Evolutionary conservation across 2,113 vertebrate genomes (phyloP), one percentile per base, ranked within the genome.

Genomic region (Callopanchax toddi): DNA sequence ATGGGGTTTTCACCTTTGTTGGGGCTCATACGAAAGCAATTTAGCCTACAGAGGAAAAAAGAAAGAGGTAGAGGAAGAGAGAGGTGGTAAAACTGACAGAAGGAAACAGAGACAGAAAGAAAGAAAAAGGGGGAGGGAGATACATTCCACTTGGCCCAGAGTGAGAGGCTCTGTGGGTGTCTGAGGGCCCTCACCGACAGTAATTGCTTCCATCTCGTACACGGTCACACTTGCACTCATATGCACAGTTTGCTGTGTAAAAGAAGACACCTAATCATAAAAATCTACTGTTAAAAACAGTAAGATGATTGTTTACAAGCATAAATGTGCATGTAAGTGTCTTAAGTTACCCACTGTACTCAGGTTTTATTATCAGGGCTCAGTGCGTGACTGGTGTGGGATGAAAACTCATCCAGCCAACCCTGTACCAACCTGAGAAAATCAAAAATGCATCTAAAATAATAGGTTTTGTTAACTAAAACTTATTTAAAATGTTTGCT

Each of bases 171-270:
- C 78, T 65, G 91, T 94, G 92, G 93, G 94, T 93, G 93, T 94
- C 94, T 93, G 92, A 92, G 91, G 89, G 87, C 85, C 90, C 78
- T 88, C 56, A 63, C 79, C 93, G 93, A 93, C 94, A 93, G 92
- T 98, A 97, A 97, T 95, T 97, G 93, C 92, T 96, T 98, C 95
- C 94, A 96, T 96, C 94, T 77, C 67, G 61, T 71, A 87, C 82
- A 82, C 82, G 82, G 90, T 91, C 71, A 60, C 75, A 75, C 71
- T 74, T 76, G 45, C 58, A 26, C 57, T 60, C 53, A 50, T 17
- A 67, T 18, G 39, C 18, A 40, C 17, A 66, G 63, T 71, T 63
- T 39, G 23, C 51, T 51, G 40, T 74, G 61, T 66, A 65, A 74
- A 77, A 78, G 55, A 61, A 77, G 56, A 72, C 36, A 26, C 42